Base-by-base conservation (phyloP, 2,113 vertebrate genomes). In the Emydura subglobosa region DNA sequence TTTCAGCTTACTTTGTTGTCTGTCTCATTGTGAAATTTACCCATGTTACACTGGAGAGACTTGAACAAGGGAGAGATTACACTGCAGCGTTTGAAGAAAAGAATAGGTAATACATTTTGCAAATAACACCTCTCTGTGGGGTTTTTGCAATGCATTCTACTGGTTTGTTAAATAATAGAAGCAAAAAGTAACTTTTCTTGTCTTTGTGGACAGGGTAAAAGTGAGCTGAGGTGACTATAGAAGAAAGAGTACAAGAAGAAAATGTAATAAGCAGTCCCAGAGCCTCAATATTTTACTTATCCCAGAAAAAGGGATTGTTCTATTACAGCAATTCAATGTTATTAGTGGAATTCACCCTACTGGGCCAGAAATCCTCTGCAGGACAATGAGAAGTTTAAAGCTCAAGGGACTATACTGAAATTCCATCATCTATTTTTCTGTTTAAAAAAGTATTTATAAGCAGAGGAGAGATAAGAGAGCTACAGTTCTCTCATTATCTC, bases 111-210 rank as follows among this genome's bases (percentile, higher is more conserved):
- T 97, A 97, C 90, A 84, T 95, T 96, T 96, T 96, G 97, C 94
- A 97, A 97, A 97, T 97, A 97, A 96, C 96, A 97, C 94, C 96
- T 97, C 97, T 97, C 96, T 93, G 89, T 92, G 81, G 94, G 96
- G 89, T 95, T 93, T 95, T 47, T 97, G 96, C 96, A 96, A 93
- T 94, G 95, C 97, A 95, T 95, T 95, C 96, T 92, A 95, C 87
- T 14, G 94, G 91, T 65, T 83, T 92, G 95, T 93, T 95, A 86
- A 92, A 92, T 93, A 96, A 93, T 89, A 90, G 1, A 1, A 95
- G 91, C 83, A 82, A 80, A 92, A 95, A 91, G 95, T 95, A 96
- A 96, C 94, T 96, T 96, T 95, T 86, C 80, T 91, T 92, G 44
- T 88, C 89, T 94, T 95, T 95, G 65, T 88, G 81, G n/a, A 92